phyloP scores from a whole-genome alignment of 2,888 invertebrate species.

The Sycophila texana region DNA sequence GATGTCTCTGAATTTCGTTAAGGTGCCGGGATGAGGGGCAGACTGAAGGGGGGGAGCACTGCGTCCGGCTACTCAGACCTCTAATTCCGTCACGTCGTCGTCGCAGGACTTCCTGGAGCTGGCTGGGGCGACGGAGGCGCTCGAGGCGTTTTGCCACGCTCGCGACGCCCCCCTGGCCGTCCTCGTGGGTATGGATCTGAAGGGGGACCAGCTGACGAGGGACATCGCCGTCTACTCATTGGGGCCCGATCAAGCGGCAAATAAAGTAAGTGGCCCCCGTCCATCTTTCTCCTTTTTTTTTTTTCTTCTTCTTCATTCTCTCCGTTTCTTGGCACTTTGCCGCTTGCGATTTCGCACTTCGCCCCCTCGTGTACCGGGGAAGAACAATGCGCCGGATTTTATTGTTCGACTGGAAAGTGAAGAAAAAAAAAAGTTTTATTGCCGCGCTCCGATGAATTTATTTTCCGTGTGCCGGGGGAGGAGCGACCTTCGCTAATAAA shows the following conservation, averaged over 20 bases:
- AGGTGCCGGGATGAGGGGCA: no score
- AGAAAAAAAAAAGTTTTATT: no score
- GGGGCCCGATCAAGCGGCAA: conserved; percentile 62
- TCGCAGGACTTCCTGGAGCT: conserved; percentile 78
- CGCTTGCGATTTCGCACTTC: background rate
- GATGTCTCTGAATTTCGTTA: conserved; percentile 15
- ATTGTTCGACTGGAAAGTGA: no score
- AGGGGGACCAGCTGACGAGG: conserved; percentile 76
- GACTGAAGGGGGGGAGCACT: background rate
- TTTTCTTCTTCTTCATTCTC: background rate
- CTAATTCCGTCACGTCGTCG: conserved; percentile 36
- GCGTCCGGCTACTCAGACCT: background rate
- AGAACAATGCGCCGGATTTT: background rate
- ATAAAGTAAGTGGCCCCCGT: conserved; percentile 64
- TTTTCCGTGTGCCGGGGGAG: no score
- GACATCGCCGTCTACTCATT: conserved; percentile 79
- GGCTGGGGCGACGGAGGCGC: conserved; percentile 76
- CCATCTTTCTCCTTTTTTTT: background rate
- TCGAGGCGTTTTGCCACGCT: conserved; percentile 77
- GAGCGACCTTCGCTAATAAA: no score
- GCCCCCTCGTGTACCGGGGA: background rate
- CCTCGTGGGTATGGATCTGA: conserved; percentile 81
- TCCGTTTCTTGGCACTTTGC: background rate
- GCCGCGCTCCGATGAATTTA: no score
- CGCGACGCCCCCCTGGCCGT: conserved; percentile 74